These are phyloP conservation scores for Micrastur ruficollis DNA, from an alignment of 2,797 vertebrate species.

Conservation along the genomic window DNA sequence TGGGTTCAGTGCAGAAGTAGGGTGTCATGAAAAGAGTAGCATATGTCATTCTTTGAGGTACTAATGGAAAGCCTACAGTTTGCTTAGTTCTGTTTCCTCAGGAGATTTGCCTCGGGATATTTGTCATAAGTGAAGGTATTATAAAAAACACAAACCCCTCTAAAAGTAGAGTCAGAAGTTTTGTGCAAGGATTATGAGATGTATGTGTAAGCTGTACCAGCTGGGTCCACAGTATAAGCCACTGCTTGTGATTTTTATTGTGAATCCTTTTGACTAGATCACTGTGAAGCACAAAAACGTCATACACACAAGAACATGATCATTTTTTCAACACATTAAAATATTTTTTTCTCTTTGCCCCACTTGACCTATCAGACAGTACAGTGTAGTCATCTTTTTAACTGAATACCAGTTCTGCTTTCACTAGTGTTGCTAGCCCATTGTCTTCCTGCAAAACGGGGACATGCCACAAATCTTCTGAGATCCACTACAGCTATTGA, in stretches of 20 bases:
- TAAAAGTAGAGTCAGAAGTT: background rate
- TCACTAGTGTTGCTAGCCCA: background rate
- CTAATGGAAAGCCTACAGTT: background rate
- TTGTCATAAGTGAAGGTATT: background rate
- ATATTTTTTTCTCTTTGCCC: background rate
- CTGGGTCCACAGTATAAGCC: background rate
- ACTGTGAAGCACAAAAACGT: background rate
- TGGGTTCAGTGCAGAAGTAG: background rate
- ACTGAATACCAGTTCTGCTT: background rate
- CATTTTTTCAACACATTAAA: background rate
- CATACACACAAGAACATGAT: background rate
- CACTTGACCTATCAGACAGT: background rate
- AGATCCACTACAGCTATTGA: background rate
- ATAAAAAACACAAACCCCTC: background rate
- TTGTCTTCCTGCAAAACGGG: background rate
- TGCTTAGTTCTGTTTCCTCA: background rate
- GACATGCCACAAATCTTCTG: constrained; percentile 4
- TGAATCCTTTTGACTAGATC: background rate
- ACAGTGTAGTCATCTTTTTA: background rate
- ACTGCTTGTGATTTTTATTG: background rate
- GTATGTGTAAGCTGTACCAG: background rate
- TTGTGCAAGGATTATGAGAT: background rate
- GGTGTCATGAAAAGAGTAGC: background rate
- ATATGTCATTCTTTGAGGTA: background rate
- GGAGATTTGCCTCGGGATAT: background rate